These are phyloP conservation scores for Cephus spinipes DNA, from an alignment of 2,888 invertebrate genomes.

Conservation along the genomic window DNA sequence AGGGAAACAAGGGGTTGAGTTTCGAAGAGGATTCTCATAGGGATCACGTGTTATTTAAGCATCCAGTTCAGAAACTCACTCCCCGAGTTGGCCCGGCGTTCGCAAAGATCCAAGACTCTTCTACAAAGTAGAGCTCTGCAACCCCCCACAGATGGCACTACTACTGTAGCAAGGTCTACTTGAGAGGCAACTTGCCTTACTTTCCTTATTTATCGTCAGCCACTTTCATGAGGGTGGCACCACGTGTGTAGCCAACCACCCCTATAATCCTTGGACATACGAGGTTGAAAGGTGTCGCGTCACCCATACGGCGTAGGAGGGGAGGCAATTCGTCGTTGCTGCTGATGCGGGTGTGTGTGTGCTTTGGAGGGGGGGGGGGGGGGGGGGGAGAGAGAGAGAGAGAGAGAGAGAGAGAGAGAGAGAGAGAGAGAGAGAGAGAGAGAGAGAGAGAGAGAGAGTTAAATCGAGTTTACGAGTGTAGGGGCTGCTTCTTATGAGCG, in stretches of 20 bases:
- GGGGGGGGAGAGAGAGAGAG: neutral
- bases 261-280: neutral
- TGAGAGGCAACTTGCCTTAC: slow-evolving; percentile 15
- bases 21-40: too few relatives aligned
- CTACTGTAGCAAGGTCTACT: too few relatives aligned
- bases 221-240: slow-evolving; percentile 5
- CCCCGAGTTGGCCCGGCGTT: too few relatives aligned
- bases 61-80: too few relatives aligned
- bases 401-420: neutral
- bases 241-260: neutral
- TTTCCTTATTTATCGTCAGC: slow-evolving; percentile 15
- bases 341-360: neutral
- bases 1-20: too few relatives aligned
- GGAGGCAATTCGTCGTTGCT: neutral
- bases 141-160: too few relatives aligned
- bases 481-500: neutral
- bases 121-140: too few relatives aligned
- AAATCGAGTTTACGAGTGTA: slow-evolving; percentile 2
- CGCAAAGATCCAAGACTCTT: too few relatives aligned
- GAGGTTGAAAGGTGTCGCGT: too few relatives aligned
- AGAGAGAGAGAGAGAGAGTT: neutral
- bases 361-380: neutral
- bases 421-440: too few relatives aligned
- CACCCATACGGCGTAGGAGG: neutral
- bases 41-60: too few relatives aligned